Evolutionary conservation across 2,888 invertebrate genomes (phyloP), one percentile per base, ranked within the genome.

Genomic region (Melinopterus prodromus): DNA sequence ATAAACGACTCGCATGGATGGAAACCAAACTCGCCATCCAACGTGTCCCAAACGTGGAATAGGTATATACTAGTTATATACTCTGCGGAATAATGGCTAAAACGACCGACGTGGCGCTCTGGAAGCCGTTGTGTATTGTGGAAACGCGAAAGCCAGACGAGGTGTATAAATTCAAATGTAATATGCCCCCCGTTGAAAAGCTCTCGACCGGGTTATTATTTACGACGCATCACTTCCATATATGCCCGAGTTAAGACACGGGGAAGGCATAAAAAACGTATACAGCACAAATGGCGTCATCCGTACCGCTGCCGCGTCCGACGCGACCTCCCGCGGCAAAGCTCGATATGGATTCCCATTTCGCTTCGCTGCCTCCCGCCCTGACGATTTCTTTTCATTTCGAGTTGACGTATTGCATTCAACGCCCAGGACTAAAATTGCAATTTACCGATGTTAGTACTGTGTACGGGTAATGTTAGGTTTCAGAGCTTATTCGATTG

Each of bases 141-240:
- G 53, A 53, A 53, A 53, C 12, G 53, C 53, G 35, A 12, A 74
- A 74, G n/a, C n/a, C 35, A 74, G 37, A 74, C 74, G 74, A 35
- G 37, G 15, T 74, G 74, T 37, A 74, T 74, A 74, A 74, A 74
- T 74, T 37, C n/a, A 74, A 74, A 74, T 35, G 74, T 37, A 74
- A 74, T 74, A 74, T 74, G 74, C 74, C 74, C 74, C 74, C 74
- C 74, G 74, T 74, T 74, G 74, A 35, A 74, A 74, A 26, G 36
- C 74, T n/a, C 74, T 74, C 74, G 74, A 74, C 74, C 74, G 37
- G 53, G 53, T 74, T 37, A 74, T n/a, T 74, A 74, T 74, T 74
- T 74, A 74, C 36, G 35, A 37, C 74, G 37, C 74, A 37, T 74
- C 74, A 74, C 36, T 37, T 35, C n/a, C 74, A 37, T 35, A 74